These are phyloP conservation scores for Gryon sp. DNA, from an alignment of 1,140 invertebrate species.

Conservation along the genomic window DNA sequence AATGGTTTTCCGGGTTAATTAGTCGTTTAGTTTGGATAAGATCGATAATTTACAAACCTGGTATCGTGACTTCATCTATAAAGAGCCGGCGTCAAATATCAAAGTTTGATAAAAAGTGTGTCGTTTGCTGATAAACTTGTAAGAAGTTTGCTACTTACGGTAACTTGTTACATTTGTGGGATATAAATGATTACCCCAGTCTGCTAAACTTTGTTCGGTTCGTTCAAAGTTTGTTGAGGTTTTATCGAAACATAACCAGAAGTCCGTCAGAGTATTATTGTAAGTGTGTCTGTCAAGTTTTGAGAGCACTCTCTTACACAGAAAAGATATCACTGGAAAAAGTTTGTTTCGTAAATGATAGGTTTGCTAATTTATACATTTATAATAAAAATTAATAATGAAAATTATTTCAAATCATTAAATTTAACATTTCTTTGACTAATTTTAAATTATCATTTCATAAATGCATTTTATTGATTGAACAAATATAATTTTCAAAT, in stretches of 20 bases:
- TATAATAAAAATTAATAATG: too few species aligned
- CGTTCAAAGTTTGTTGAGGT: conserved; percentile 33
- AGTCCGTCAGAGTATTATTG: conserved; percentile 30
- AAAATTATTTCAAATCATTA: too few species aligned
- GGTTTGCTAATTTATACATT: too few species aligned
- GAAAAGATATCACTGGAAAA: neutral
- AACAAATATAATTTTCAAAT: too few species aligned
- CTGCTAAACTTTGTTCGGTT: conserved; percentile 33
- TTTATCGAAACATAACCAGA: conserved; percentile 33
- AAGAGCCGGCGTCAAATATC: neutral
- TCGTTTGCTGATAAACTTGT: conserved; percentile 36
- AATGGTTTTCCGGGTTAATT: conserved; percentile 24
- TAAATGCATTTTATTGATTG: too few species aligned
- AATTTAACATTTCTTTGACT: too few species aligned
- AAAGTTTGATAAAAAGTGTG: conserved; percentile 36
- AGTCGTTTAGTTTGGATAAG: neutral
- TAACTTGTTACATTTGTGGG: conserved; percentile 30
- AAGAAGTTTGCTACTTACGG: conserved; percentile 20
- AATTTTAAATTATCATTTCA: too few species aligned
- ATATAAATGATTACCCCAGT: conserved; percentile 39
- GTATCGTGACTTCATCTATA: conserved; percentile 1
- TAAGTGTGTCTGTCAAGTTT: conserved; percentile 40
- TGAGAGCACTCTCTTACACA: neutral
- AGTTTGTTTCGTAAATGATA: too few species aligned
- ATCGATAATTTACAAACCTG: conserved; percentile 12